These are phyloP conservation scores for Conopomorpha cramerella DNA, from an alignment of 1,140 invertebrate species.

Conservation along the genomic window DNA sequence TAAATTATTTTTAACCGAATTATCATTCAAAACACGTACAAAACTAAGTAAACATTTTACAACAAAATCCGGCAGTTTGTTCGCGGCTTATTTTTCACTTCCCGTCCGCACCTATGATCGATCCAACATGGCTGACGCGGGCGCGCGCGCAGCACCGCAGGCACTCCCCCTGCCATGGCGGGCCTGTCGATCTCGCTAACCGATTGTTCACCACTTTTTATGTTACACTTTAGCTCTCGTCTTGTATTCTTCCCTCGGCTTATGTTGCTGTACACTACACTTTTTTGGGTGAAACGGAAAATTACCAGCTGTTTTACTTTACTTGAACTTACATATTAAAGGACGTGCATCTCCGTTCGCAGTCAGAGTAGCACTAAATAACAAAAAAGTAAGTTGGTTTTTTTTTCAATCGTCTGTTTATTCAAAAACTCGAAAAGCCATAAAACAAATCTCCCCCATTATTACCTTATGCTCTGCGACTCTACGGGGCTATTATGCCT, in stretches of 20 bases:
- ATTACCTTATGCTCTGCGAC: conserved; percentile 57
- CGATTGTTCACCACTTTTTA: conserved; percentile 11
- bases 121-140: conserved; percentile 52
- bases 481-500: conserved; percentile 50
- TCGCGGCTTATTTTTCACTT: conserved; percentile 39
- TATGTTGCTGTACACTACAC: too few relatives aligned
- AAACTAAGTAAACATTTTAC: background rate
- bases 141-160: conserved; percentile 23
- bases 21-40: too few relatives aligned
- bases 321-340: conserved; percentile 5
- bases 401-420: too few relatives aligned
- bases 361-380: conserved; percentile 43
- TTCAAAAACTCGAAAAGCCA: conserved; percentile 51
- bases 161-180: conserved; percentile 25
- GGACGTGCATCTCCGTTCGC: conserved; percentile 35
- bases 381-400: conserved; percentile 38
- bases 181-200: conserved; percentile 23
- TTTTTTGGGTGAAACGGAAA: background rate
- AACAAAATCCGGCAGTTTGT: background rate
- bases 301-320: background rate
- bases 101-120: conserved; percentile 55
- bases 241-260: too few relatives aligned
- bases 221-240: too few relatives aligned
- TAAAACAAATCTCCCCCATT: conserved; percentile 61
- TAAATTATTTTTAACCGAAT: too few relatives aligned